Evolutionary conservation across 2,797 vertebrate genomes (phyloP).

Genomic region (Steatocranus sp.): DNA sequence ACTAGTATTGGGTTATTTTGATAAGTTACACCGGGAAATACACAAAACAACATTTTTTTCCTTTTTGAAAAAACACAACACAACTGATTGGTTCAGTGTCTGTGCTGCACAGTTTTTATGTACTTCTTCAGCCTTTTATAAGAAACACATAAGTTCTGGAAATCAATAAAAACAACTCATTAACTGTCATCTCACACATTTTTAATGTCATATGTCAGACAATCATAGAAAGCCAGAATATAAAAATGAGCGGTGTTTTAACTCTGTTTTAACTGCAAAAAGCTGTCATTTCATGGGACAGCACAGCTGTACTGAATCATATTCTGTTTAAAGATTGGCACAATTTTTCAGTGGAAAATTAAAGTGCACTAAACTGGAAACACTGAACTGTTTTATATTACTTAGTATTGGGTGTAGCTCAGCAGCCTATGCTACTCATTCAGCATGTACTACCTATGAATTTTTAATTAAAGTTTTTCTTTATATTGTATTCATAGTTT

Average conservation of each 20-base stretch:
- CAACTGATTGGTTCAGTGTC: not conserved
- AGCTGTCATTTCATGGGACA: not conserved
- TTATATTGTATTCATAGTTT: not conserved
- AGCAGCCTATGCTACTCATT: not conserved
- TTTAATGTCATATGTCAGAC: not conserved
- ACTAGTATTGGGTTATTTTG: not conserved
- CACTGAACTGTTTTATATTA: not conserved
- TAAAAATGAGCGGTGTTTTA: not conserved
- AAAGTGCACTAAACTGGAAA: not conserved
- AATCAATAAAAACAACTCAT: not conserved
- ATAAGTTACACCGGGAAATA: not conserved
- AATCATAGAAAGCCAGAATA: not conserved
- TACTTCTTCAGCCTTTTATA: not conserved
- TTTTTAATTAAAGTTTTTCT: not conserved
- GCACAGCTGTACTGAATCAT: not conserved
- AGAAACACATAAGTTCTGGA: not conserved
- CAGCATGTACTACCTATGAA: not conserved
- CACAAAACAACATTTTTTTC: not conserved
- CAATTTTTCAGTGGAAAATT: not conserved
- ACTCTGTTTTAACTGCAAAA: not conserved
- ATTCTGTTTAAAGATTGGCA: not conserved
- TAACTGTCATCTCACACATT: not conserved
- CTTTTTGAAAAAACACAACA: accelerated
- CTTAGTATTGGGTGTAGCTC: not conserved
- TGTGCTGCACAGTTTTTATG: not conserved